Base-by-base conservation (phyloP, 2,888 invertebrate genomes). In the Ophion obscuratus region DNA sequence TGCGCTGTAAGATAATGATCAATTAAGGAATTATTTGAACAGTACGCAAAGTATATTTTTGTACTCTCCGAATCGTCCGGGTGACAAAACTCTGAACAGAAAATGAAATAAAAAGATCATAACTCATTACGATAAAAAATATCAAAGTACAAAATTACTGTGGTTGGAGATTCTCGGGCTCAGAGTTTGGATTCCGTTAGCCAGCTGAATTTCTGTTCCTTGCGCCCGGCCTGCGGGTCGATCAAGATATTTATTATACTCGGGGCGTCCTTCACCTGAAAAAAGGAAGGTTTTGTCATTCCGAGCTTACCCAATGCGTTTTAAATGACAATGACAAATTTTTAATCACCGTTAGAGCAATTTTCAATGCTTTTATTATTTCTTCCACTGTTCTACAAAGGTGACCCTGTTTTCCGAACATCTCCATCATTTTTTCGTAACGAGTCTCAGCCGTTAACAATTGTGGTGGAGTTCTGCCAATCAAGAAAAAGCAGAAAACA, bases 171-270 rank as follows among this genome's bases (percentile, higher is more conserved):
- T 66, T 67, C 9, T 47, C 79, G 81, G 11, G 24, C 91, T 96
- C 95, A 98, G 90, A 98, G 95, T 94, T 99, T 99, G 7, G 98
- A 98, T 94, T 98, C 97, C 0, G 99, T 98, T 6, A 99, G 95
- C 99, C 99, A 99, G 92, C 96, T 97, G 94, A 98, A 98, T 24
- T 97, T 96, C 95, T 99, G 99, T 61, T 97, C 96, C 94, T 99
- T 99, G 88, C 99, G 96, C 93, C 97, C 98, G 17, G 99, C 97
- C 87, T 96, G 96, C 4, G 99, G 98, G 93, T 96, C 97, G 80
- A 99, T 99, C 91, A 98, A 96, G 36, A 99, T 97, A 93, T 99
- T 99, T 89, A 99, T 97, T 88, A 99, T 96, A 86, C 97, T 97
- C 0, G 99, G 98, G 84, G 96, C 96, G 94, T 97, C 97, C 1